Evolutionary conservation across 2,113 vertebrate genomes (phyloP), one percentile per base, ranked within the genome.

Genomic region (Gallinago paraguaiae): DNA sequence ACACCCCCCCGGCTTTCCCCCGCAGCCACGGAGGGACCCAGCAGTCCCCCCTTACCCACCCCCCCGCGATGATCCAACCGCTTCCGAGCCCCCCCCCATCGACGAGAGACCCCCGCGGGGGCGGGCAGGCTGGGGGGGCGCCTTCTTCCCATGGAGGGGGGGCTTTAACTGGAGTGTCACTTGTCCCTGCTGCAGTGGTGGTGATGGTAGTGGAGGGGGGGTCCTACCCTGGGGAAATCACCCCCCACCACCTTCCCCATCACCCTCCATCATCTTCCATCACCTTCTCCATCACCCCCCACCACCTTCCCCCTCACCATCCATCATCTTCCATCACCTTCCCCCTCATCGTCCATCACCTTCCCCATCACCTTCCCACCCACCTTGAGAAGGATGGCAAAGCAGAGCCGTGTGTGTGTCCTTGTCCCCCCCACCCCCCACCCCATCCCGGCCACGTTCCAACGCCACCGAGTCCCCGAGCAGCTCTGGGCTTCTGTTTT

Each of bases 301-400:
- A n/a, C n/a, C n/a, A n/a, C n/a, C n/a, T n/a, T n/a, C n/a, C n/a
- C n/a, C n/a, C n/a, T n/a, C n/a, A n/a, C n/a, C n/a, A n/a, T n/a
- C n/a, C n/a, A n/a, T n/a, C n/a, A n/a, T n/a, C n/a, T n/a, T 13
- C 41, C 41, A 39, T 9, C 41, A 11, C 41, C 41, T 41, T 41
- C 41, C 41, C 41, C 43, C 16, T 43, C 43, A 43, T 15, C 43
- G 15, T 13, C 43, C 43, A 16, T 39, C 37, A 10, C 37, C 37
- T 39, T 39, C 9, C 37, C 43, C 43, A 43, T 19, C 23, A 0
- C 0, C 0, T 45, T 57, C 68, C 63, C 78, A 6, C 39, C 74
- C 41, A 0, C 37, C 37, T 39, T 39, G 37, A 39, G 37, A 39
- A 2, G 1, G 60, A 16, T 2, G 0, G 25, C 5, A 8, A 1